Percentiles rank a stretch among this genome's conserved stretches.
Evolutionary conservation across 2,888 invertebrate species (phyloP).

Genomic region (Magallana nippona): DNA sequence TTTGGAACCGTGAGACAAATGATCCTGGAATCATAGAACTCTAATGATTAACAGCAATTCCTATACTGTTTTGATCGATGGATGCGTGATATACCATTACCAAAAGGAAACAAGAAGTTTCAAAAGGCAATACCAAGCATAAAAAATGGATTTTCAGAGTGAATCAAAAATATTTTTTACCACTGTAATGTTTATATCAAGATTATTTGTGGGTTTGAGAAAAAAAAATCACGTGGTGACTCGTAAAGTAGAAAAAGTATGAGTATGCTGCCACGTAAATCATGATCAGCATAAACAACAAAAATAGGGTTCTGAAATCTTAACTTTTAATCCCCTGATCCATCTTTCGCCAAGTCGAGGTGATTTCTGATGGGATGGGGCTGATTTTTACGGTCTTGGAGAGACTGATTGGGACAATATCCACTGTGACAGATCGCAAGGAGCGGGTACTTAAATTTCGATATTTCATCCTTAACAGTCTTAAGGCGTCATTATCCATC

Average conservation of each 20-base stretch:
- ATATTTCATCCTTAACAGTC: slow-evolving; percentile 51
- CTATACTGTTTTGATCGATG: background rate
- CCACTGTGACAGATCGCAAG: slow-evolving; percentile 41
- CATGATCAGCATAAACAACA: no score
- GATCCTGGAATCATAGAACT: slow-evolving; percentile 14
- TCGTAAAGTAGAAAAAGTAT: no score
- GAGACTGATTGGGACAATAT: slow-evolving; percentile 41
- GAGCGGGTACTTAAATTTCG: slow-evolving; percentile 49
- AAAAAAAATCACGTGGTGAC: no score
- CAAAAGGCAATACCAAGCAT: background rate
- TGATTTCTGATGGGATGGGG: background rate
- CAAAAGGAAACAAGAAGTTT: background rate
- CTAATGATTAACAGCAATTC: background rate
- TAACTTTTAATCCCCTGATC: background rate
- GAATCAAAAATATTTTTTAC: no score
- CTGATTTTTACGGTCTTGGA: slow-evolving; percentile 40
- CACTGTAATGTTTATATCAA: no score
- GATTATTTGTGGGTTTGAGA: no score
- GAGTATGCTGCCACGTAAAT: no score
- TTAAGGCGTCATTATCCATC: slow-evolving; percentile 48
- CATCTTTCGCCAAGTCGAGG: background rate
- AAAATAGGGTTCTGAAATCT: no score
- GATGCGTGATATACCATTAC: background rate
- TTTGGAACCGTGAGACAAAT: slow-evolving; percentile 12
- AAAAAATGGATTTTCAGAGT: no score